A percentile compares a stretch with the other conserved stretches of the same genome.
phyloP scores from a whole-genome alignment of 2,797 vertebrate species.

The Chelidonichthys spinosus region DNA sequence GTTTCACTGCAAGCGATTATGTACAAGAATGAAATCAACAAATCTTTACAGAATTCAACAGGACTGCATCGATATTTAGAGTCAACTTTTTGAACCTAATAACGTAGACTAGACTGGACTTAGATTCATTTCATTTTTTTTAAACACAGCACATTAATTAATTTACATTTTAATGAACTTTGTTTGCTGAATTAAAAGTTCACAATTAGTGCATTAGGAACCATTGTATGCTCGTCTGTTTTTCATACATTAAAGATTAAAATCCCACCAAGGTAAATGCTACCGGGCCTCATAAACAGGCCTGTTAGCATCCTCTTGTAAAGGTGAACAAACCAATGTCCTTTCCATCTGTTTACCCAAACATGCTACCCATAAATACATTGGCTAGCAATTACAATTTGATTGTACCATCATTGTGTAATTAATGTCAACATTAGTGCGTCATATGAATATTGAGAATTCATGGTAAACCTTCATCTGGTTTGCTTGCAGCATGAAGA shows the following conservation, averaged over 20 bases:
- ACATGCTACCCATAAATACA: constrained; percentile 66
- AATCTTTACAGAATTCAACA: constrained; percentile 77
- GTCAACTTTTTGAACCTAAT: constrained; percentile 66
- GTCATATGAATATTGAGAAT: constrained; percentile 54
- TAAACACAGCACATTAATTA: constrained; percentile 64
- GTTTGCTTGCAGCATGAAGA: constrained; percentile 52
- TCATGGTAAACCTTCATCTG: constrained; percentile 34
- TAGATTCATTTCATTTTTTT: constrained; percentile 52
- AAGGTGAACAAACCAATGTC: constrained; percentile 53
- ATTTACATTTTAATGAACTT: constrained; percentile 72
- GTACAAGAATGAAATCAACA: constrained; percentile 84
- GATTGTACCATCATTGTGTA: constrained; percentile 78
- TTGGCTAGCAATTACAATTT: constrained; percentile 65
- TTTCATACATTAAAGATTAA: constrained; percentile 61
- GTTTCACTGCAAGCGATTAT: constrained; percentile 88
- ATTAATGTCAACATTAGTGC: constrained; percentile 51
- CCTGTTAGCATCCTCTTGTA: constrained; percentile 65
- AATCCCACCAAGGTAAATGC: constrained; percentile 47
- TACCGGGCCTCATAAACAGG: constrained; percentile 58
- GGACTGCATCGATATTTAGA: constrained; percentile 75
- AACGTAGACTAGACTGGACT: constrained; percentile 63
- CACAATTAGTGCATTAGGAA: constrained; percentile 77
- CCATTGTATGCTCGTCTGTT: constrained; percentile 45
- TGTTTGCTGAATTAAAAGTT: constrained; percentile 65
- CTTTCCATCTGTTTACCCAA: constrained; percentile 58